Conservation (phyloP, 2,888 invertebrate species). For the Tromatobia lineatoria region DNA sequence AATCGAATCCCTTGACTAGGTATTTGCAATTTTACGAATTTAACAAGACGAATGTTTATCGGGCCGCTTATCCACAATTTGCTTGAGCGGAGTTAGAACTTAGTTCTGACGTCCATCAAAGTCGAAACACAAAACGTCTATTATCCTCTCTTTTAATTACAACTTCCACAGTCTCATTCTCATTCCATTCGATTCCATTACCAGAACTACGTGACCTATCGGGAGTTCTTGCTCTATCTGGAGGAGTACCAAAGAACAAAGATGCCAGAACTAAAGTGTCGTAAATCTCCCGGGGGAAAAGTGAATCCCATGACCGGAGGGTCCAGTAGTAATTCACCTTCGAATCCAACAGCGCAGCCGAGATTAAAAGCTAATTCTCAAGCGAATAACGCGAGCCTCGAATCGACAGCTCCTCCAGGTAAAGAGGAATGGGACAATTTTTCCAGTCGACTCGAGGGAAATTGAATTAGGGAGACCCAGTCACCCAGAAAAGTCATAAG, state of each 20-base stretch:
- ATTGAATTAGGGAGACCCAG: background rate
- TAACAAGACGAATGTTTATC: background rate
- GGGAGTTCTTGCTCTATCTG: constrained; percentile 89
- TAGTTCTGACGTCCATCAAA: too few species aligned
- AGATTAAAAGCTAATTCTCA: constrained; percentile 23
- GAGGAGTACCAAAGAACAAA: constrained; percentile 88
- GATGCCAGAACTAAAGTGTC: constrained; percentile 84
- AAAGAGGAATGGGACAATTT: background rate
- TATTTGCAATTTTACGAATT: background rate
- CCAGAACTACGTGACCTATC: constrained; percentile 90
- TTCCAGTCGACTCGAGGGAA: background rate
- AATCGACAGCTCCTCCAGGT: constrained; percentile 22
- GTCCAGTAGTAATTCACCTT: constrained; percentile 23
- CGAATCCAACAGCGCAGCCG: constrained; percentile 24
- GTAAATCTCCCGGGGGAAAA: constrained; percentile 69
- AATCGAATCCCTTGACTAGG: background rate
- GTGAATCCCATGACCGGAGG: constrained; percentile 17
- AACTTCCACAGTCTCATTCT: background rate
- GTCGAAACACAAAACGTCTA: background rate
- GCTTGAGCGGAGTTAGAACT: background rate
- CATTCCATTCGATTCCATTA: background rate
- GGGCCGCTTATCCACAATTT: too few species aligned
- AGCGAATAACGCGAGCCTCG: constrained; percentile 16
- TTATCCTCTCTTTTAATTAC: background rate
- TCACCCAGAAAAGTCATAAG: too few species aligned